These are phyloP conservation scores for Perognathus longimembris DNA, from an alignment of 2,113 vertebrate genomes.

Conservation along the genomic window DNA sequence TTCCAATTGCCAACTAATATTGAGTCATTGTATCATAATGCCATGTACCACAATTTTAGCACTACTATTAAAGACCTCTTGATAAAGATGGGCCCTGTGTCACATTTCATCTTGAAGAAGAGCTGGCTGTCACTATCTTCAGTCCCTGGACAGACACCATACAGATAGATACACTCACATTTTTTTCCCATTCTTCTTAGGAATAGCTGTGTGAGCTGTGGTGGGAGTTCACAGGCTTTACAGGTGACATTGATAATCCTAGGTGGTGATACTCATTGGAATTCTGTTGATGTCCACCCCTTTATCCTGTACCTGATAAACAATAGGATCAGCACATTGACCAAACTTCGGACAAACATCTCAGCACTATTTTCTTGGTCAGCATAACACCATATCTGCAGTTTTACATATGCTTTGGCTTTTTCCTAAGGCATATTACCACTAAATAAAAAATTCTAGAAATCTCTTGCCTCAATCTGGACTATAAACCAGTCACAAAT, in stretches of 20 bases:
- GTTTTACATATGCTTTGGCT: neutral
- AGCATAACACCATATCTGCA: neutral
- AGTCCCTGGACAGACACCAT: neutral
- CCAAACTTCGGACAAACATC: neutral
- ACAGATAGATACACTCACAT: fast-evolving
- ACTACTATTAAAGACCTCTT: neutral
- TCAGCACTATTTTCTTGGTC: neutral
- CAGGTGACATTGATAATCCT: neutral
- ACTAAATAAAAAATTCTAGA: neutral
- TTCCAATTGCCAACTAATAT: neutral
- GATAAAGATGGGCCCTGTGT: neutral
- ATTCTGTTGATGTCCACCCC: neutral
- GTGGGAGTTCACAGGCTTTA: neutral
- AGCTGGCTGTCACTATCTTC: neutral
- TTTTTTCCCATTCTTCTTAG: no score
- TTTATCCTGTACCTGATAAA: neutral
- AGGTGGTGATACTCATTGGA: no score
- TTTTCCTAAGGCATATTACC: neutral
- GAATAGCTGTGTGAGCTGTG: neutral
- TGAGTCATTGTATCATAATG: neutral
- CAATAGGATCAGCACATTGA: neutral
- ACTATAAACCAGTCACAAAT: neutral
- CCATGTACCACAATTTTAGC: neutral
- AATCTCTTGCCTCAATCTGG: neutral
- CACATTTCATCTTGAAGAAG: neutral